Percentiles rank a stretch among this genome's conserved stretches.
These are phyloP conservation scores for Cyclina sinensis DNA, from an alignment of 1,140 invertebrate species.

Conservation along the genomic window DNA sequence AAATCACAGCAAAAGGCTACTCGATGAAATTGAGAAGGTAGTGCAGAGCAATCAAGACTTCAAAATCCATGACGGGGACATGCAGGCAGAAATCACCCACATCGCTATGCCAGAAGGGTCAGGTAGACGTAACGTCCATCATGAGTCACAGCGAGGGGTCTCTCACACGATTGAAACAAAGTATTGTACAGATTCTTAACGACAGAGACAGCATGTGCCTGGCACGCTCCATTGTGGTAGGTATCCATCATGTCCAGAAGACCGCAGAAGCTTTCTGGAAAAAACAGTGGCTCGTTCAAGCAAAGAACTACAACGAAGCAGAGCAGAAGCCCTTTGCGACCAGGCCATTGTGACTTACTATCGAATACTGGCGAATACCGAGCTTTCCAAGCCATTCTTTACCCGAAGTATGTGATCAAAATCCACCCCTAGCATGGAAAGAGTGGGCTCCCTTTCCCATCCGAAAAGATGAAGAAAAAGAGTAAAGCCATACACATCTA, in stretches of 20 bases:
- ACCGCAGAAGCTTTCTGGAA: too few species aligned
- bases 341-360: not conserved
- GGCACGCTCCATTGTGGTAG: not conserved
- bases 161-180: not conserved
- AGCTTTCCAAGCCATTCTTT: not conserved
- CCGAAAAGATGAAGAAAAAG: not conserved
- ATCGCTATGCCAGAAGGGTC: not conserved
- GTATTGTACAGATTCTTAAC: not conserved
- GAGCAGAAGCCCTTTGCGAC: not conserved
- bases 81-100: too few species aligned
- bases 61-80: not conserved
- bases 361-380: not conserved
- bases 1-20: too few species aligned
- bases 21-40: too few species aligned
- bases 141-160: not conserved
- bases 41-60: not conserved
- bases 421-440: not conserved
- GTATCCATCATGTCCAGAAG: not conserved
- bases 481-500: not conserved
- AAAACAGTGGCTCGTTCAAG: not conserved
- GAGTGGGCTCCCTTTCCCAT: not conserved
- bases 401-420: not conserved
- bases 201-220: not conserved
- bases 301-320: not conserved
- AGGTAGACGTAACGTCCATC: not conserved